These are phyloP conservation scores for Idris sp. DNA, from an alignment of 1,140 invertebrate species.

Conservation along the genomic window DNA sequence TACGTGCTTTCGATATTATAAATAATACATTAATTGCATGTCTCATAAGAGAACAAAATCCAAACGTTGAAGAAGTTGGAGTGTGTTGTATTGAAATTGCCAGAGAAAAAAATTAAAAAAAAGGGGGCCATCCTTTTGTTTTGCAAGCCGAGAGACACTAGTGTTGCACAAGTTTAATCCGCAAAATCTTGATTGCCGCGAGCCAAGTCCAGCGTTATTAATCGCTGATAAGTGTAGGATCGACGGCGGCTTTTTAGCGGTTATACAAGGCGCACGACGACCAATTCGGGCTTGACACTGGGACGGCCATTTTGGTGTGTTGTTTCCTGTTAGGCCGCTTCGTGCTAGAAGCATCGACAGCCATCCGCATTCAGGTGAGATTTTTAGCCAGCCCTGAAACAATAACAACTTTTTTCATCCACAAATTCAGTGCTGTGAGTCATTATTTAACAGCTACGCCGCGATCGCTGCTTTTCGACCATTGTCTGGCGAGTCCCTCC, in stretches of 20 bases:
- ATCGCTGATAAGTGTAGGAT: no score
- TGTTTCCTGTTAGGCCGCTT: slow-evolving; percentile 23
- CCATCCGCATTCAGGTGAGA: slow-evolving; percentile 30
- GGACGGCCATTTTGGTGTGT: slow-evolving; percentile 48
- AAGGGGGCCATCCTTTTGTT: no score
- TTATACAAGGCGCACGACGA: slow-evolving; percentile 25
- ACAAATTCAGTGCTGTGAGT: no score
- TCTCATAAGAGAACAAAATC: slow-evolving; percentile 2
- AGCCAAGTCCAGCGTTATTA: no score
- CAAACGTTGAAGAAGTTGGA: slow-evolving; percentile 16
- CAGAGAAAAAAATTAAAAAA: no score
- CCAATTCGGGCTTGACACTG: slow-evolving; percentile 40
- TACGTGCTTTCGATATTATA: slow-evolving; percentile 28
- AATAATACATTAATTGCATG: slow-evolving; percentile 25
- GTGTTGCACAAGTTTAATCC: slow-evolving; percentile 23
- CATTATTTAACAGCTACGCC: no score
- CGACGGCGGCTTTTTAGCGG: slow-evolving; percentile 8
- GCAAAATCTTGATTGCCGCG: slow-evolving; percentile 5
- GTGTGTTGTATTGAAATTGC: no score
- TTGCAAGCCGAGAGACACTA: slow-evolving; percentile 18
- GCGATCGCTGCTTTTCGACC: no score
- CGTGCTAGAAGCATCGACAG: slow-evolving; percentile 24
- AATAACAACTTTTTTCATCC: no score
- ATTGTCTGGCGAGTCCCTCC: no score
- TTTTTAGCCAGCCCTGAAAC: no score